Conservation (phyloP, 1,140 invertebrate genomes). For the Maconellicoccus hirsutus region DNA sequence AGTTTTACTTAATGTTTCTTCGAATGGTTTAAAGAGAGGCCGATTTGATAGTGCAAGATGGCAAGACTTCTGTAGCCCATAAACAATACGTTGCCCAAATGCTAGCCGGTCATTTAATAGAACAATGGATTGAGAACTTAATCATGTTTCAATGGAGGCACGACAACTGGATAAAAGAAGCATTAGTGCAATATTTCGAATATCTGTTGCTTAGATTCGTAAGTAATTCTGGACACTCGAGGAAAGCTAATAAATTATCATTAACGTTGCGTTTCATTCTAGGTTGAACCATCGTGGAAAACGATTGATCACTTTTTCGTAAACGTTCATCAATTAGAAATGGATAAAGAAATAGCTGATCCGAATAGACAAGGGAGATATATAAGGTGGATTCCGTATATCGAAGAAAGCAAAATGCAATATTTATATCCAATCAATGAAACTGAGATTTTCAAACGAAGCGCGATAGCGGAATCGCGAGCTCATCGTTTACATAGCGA, state of each 20-base stretch:
- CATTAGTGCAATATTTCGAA: background rate
- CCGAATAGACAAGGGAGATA: background rate
- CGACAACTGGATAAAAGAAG: background rate
- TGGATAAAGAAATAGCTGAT: background rate
- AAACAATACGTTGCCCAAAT: background rate
- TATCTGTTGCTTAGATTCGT: background rate
- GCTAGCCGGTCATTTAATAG: background rate
- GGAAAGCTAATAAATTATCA: background rate
- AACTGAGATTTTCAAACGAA: too few species aligned
- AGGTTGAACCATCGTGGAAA: background rate
- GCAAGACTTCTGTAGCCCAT: background rate
- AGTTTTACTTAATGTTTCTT: background rate
- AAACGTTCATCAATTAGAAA: slow-evolving; percentile 1
- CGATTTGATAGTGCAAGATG: background rate
- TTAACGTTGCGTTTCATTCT: background rate
- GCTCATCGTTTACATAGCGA: too few species aligned
- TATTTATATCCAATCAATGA: too few species aligned
- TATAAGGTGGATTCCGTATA: too few species aligned
- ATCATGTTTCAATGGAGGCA: background rate
- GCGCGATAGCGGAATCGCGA: too few species aligned
- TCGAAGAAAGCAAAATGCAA: too few species aligned
- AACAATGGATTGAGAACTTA: slow-evolving; percentile 8
- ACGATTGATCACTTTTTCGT: background rate
- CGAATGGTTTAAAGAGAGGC: background rate
- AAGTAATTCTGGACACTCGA: background rate